Conservation (phyloP, 2,797 vertebrate species). For the Tachyglossus aculeatus region DNA sequence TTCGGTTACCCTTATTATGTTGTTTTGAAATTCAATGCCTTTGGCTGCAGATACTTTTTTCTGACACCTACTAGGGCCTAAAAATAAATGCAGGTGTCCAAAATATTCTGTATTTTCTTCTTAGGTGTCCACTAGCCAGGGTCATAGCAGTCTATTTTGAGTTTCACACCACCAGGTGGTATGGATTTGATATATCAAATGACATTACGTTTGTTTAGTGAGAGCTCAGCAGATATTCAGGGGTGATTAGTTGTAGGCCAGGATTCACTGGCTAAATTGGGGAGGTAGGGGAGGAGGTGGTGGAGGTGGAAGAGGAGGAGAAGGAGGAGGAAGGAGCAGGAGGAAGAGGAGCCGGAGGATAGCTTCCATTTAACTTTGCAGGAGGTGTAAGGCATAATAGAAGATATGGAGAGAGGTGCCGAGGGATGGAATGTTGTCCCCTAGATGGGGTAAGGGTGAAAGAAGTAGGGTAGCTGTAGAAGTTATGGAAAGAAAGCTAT, state of each 20-base stretch:
- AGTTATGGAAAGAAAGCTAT: neutral
- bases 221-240: slow-evolving; percentile 37
- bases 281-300: neutral
- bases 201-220: neutral
- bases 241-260: slow-evolving; percentile 30
- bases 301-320: neutral
- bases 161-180: slow-evolving; percentile 26
- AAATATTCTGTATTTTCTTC: slow-evolving; percentile 32
- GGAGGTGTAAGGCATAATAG: neutral
- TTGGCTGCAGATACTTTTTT: slow-evolving; percentile 13
- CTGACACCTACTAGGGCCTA: slow-evolving; percentile 25
- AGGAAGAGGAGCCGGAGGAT: neutral
- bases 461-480: neutral
- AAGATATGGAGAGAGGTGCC: neutral
- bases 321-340: no score
- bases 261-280: neutral
- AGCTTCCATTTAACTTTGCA: slow-evolving; percentile 1
- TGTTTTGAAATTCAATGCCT: slow-evolving; percentile 5
- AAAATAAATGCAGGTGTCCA: slow-evolving; percentile 55
- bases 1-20: neutral
- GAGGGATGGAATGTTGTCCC: neutral
- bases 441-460: neutral
- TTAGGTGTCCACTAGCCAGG: slow-evolving; percentile 32
- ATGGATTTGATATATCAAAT: slow-evolving; percentile 40
- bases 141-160: slow-evolving; percentile 29